These are phyloP conservation scores for Lydus trimaculatus DNA, from an alignment of 2,888 invertebrate species.

Conservation along the genomic window DNA sequence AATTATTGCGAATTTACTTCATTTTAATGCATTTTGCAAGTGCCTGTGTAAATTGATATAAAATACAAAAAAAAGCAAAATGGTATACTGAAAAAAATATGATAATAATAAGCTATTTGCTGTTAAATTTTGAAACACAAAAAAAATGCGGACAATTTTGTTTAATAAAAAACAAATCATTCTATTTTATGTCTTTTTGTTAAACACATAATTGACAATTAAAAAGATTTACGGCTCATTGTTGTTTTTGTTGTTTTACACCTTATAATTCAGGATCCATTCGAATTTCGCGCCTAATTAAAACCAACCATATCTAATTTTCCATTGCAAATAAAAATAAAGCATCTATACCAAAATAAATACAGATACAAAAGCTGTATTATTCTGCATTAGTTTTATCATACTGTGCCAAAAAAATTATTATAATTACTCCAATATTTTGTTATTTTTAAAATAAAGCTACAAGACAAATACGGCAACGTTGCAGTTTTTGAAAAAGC, in stretches of 20 bases:
- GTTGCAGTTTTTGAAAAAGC: not conserved
- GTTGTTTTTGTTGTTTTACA: no score
- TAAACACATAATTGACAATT: not conserved
- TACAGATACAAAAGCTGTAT: no score
- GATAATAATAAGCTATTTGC: not conserved
- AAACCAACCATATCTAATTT: no score
- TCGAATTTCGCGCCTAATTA: no score
- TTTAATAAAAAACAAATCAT: not conserved
- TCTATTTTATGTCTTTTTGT: not conserved
- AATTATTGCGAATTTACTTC: not conserved
- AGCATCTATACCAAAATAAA: no score
- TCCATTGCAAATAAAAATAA: no score
- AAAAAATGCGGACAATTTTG: not conserved
- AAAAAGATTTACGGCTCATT: no score
- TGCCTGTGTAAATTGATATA: not conserved
- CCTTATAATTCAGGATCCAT: no score
- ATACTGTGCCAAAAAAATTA: no score
- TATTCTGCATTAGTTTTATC: no score
- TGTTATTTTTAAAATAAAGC: no score
- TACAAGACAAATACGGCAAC: not conserved
- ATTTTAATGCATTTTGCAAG: constrained; percentile 9
- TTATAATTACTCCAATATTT: no score
- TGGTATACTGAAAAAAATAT: not conserved
- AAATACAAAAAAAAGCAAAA: not conserved
- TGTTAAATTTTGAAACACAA: not conserved